Evolutionary conservation across 2,888 invertebrate genomes (phyloP).

Genomic region (Acanthopleura granulata): DNA sequence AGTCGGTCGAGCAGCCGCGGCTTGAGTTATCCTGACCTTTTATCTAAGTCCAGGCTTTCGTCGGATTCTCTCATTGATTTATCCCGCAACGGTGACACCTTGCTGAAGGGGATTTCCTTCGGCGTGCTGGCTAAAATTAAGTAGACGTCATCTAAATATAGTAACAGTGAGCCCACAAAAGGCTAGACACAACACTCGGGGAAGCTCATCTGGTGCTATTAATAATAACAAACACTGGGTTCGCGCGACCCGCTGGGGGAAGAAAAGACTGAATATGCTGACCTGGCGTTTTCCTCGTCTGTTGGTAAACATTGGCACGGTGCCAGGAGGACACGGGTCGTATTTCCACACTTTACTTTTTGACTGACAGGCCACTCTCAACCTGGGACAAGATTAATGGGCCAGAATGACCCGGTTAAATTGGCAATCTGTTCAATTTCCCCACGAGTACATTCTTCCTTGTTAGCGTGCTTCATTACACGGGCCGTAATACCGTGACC

Average conservation of each 20-base stretch:
- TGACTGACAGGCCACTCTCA: no score
- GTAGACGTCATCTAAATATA: constrained; percentile 13
- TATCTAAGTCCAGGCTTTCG: no score
- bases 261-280: neutral
- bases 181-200: constrained; percentile 9
- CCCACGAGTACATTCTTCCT: neutral
- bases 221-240: neutral
- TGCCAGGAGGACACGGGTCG: neutral
- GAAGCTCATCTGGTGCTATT: constrained; percentile 13
- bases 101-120: neutral
- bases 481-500: neutral
- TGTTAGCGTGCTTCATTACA: neutral
- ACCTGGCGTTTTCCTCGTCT: neutral
- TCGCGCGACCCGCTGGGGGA: no score
- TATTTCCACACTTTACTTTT: neutral
- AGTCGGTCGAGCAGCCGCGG: no score
- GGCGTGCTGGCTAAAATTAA: neutral
- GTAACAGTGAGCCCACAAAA: neutral
- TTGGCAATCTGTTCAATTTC: neutral
- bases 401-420: neutral
- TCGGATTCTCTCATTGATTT: neutral
- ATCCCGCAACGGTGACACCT: neutral
- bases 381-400: no score
- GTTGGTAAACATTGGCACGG: constrained; percentile 12
- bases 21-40: no score